Base-by-base conservation (phyloP, 2,888 invertebrate genomes). In the Linhomoeus sp. region DNA sequence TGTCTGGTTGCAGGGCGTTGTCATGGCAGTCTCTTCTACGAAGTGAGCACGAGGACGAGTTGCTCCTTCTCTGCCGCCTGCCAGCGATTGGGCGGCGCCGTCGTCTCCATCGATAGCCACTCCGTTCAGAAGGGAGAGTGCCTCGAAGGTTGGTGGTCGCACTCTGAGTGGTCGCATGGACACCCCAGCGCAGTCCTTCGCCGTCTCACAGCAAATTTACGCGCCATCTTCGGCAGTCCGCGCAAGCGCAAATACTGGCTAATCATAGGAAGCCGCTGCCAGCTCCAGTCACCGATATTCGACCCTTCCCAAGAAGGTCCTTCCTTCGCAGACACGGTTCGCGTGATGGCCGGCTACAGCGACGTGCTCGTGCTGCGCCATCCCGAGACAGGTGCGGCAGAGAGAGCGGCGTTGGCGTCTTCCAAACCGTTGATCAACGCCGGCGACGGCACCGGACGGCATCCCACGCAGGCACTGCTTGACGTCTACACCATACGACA, bases 401-500 rank as follows among this genome's bases (percentile, higher is more conserved):
- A 75, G 49, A 47, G 67, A 56, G 63, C 60, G 1, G 52, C 58
- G 3, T 57, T 55, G 15, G 49, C 53, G 40, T 48, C 48, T 9
- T 5, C 9, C 7, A 50, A 49, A 22, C 61, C 62, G 0, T 69
- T 97, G n/a, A 78, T 97, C 45, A 97, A 97, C 70, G 97, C 90
- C 15, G 97, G 97, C 1, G 94, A 97, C 69, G 97, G 97, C 12
- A 75, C 84, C 1, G 90, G 90, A 0, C 90, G 92, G 65, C 90
- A 92, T 69, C 97, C 97, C 0, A 90, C 90, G 0, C 97, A 39
- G 72, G 97, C 97, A 0, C 71, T 99, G 17, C 72, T 99, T 14
- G 97, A 99, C 63, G 78, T 94, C 3, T 99, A 92, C 64, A 94
- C 97, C 5, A 97, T 99, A 58, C 76, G 94, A 52, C 90, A 97